Percentiles rank a stretch among this genome's conserved stretches.
Conservation (phyloP, 2,113 vertebrate genomes). For the Fukomys damarensis region DNA sequence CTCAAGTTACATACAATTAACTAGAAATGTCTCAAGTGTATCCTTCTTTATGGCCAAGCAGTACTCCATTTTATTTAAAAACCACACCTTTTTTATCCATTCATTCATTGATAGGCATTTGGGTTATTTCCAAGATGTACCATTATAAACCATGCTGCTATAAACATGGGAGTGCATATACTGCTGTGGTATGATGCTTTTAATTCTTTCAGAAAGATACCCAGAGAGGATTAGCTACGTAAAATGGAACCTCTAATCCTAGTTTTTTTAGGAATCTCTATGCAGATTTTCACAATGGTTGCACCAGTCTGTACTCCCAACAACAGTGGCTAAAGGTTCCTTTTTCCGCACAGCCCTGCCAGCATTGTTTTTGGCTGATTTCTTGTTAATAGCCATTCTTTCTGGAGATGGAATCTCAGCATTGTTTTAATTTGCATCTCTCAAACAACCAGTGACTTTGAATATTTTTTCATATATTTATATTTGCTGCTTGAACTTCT, state of each 20-base stretch:
- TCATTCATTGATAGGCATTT: not conserved
- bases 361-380: not conserved
- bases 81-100: not conserved
- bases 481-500: not conserved
- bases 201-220: not conserved
- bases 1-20: no score
- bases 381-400: not conserved
- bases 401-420: not conserved
- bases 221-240: not conserved
- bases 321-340: not conserved
- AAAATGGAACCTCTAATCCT: not conserved
- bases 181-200: not conserved
- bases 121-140: not conserved
- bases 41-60: no score
- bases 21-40: no score
- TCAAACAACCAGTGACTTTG: not conserved
- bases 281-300: not conserved
- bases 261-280: not conserved
- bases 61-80: no score
- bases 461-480: not conserved
- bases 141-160: not conserved
- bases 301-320: not conserved
- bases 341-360: not conserved
- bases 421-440: not conserved
- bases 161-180: not conserved